Evolutionary conservation across 2,888 invertebrate species (phyloP).

Genomic region (Luperina testacea): DNA sequence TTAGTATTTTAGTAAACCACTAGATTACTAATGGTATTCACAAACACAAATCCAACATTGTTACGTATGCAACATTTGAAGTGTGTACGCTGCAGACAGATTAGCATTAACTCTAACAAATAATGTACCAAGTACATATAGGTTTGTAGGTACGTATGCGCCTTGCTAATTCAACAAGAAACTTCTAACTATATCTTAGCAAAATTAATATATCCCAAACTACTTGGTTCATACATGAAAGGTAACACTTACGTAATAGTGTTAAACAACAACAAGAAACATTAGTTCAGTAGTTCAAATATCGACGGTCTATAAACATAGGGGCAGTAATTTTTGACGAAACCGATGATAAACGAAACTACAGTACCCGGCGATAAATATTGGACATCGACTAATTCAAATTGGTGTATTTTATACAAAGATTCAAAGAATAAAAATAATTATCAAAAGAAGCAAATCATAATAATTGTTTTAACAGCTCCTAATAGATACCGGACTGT

Average conservation of each 20-base stretch:
- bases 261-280: conserved; percentile 60
- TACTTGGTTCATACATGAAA: conserved; percentile 34
- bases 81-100: conserved; percentile 16
- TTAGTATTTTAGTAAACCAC: not conserved
- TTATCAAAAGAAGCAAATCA: too few relatives aligned
- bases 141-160: not conserved
- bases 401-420: too few relatives aligned
- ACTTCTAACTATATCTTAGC: conserved; percentile 17
- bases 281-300: conserved; percentile 64
- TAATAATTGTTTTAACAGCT: too few relatives aligned
- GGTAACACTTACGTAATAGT: conserved; percentile 51
- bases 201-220: conserved; percentile 56
- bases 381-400: too few relatives aligned
- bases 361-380: too few relatives aligned
- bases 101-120: conserved; percentile 25
- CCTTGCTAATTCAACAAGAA: conserved; percentile 26
- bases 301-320: conserved; percentile 43
- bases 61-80: conserved; percentile 24
- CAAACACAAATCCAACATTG: not conserved
- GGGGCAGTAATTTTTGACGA: not conserved
- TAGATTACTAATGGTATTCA: conserved; percentile 10
- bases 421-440: too few relatives aligned
- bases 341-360: not conserved
- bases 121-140: conserved; percentile 11
- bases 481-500: too few relatives aligned